Conservation (phyloP, 2,797 vertebrate genomes). For the Antrozous pallidus region DNA sequence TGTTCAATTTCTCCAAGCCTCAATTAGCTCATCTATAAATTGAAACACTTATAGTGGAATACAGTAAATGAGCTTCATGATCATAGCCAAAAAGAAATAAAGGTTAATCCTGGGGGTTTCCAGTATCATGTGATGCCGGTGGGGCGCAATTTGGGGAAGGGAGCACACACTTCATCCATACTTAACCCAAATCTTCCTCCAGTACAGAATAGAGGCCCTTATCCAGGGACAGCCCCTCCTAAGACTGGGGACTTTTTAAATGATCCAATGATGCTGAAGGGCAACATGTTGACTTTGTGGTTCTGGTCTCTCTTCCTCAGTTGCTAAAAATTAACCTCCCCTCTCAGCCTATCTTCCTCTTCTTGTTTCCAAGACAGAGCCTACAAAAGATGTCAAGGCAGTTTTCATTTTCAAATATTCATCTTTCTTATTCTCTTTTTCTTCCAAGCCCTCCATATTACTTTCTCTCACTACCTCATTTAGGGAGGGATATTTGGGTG, state of each 20-base stretch:
- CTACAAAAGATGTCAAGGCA: neutral
- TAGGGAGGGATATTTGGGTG: neutral
- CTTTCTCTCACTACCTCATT: neutral
- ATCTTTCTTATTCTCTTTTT: neutral
- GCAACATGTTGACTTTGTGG: slow-evolving; percentile 46
- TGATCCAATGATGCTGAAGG: slow-evolving; percentile 45
- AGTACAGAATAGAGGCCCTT: slow-evolving; percentile 9
- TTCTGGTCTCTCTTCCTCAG: slow-evolving; percentile 63
- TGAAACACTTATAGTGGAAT: neutral
- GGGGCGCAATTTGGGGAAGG: slow-evolving; percentile 38
- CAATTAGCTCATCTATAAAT: neutral
- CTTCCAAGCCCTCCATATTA: neutral
- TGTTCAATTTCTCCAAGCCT: neutral
- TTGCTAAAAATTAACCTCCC: slow-evolving; percentile 24
- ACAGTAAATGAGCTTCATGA: neutral
- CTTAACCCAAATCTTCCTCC: neutral
- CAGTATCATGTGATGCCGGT: slow-evolving; percentile 11
- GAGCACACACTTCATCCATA: neutral
- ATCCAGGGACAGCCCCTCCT: slow-evolving; percentile 39
- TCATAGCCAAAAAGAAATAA: neutral
- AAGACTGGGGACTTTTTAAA: slow-evolving; percentile 58
- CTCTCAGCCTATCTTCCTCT: slow-evolving; percentile 44
- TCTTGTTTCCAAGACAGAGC: slow-evolving; percentile 26
- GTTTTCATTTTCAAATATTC: slow-evolving; percentile 23
- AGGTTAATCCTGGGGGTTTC: slow-evolving; percentile 49